phyloP scores from a whole-genome alignment of 2,113 vertebrate species.

The Nibea albiflora region DNA sequence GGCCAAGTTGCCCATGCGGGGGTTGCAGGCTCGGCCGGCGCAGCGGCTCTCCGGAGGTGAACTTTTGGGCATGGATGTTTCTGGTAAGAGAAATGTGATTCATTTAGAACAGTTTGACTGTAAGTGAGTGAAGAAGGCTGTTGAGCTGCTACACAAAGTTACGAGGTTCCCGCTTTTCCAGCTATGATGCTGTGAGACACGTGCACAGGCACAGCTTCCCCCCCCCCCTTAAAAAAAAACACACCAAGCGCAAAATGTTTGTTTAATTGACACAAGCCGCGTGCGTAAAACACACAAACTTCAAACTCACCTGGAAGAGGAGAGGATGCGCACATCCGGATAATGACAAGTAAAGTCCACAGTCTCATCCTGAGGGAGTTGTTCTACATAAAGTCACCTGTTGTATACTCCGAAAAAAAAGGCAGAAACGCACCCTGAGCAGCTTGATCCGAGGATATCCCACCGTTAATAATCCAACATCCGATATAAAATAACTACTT shows the following conservation, averaged over 20 bases:
- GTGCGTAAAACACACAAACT: constrained; percentile 7
- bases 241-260: neutral
- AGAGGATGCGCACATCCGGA: constrained; percentile 62
- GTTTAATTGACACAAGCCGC: neutral
- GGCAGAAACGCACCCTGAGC: neutral
- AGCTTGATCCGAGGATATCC: neutral
- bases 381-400: constrained; percentile 18
- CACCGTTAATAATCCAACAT: constrained; percentile 1
- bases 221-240: neutral
- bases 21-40: constrained; percentile 89
- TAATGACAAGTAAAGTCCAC: constrained; percentile 61
- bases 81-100: constrained; percentile 28
- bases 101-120: neutral
- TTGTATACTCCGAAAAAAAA: neutral
- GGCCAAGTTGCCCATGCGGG: constrained; percentile 91
- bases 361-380: constrained; percentile 58
- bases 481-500: neutral
- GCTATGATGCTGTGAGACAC: neutral
- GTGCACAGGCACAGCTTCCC: neutral
- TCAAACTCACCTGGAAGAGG: constrained; percentile 69
- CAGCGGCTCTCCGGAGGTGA: constrained; percentile 78
- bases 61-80: constrained; percentile 67
- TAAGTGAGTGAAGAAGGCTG: neutral
- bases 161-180: neutral
- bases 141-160: neutral